These are phyloP conservation scores for Heliconius hortense DNA, from an alignment of 2,888 invertebrate species.

Conservation along the genomic window DNA sequence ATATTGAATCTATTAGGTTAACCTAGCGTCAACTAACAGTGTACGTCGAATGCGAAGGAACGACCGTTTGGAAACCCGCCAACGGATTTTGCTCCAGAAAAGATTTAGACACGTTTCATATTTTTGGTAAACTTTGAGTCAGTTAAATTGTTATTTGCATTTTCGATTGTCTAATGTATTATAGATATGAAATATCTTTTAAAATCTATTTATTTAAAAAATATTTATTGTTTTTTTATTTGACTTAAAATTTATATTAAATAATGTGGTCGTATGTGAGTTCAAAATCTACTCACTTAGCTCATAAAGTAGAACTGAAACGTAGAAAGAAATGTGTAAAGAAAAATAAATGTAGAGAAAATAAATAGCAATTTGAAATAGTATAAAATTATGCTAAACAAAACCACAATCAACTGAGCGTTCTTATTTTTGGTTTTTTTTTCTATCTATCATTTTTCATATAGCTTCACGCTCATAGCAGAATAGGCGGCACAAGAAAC, in stretches of 20 bases:
- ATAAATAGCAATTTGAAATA: too few relatives aligned
- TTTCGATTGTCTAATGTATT: background rate
- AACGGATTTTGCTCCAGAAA: constrained; percentile 45
- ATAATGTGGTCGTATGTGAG: background rate
- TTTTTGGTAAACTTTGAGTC: constrained; percentile 17
- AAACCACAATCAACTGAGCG: too few relatives aligned
- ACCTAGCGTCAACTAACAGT: constrained; percentile 62
- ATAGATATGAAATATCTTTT: background rate
- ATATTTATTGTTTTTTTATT: background rate
- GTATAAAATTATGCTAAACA: too few relatives aligned
- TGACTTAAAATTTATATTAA: background rate
- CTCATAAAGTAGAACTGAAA: too few relatives aligned
- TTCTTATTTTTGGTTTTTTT: too few relatives aligned
- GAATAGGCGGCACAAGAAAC: too few relatives aligned
- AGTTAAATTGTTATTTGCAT: constrained; percentile 9
- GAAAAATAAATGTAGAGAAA: too few relatives aligned
- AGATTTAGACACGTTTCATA: constrained; percentile 42
- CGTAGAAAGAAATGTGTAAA: too few relatives aligned
- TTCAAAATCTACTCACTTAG: too few relatives aligned
- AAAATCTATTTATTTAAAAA: background rate
- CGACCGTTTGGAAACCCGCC: constrained; percentile 52
- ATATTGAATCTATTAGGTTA: constrained; percentile 62
- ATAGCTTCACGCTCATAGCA: too few relatives aligned
- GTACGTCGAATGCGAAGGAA: constrained; percentile 58
- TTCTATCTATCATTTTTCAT: too few relatives aligned